Evolutionary conservation across 2,888 invertebrate species (phyloP), one percentile per base, ranked within the genome.

Genomic region (Bellardia bayeri): DNA sequence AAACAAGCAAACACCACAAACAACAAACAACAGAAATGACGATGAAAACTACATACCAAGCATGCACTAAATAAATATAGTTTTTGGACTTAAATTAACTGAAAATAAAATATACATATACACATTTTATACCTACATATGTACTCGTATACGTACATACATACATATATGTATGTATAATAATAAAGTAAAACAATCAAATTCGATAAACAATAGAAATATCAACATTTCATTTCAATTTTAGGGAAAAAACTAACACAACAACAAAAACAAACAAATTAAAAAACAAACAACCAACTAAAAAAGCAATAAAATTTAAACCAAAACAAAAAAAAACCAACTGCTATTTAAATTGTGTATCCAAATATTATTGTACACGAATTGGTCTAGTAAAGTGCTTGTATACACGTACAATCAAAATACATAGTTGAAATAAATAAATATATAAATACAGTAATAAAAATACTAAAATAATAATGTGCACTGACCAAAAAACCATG

Each of bases 31-130:
- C 2, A 4, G 11, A 56, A 76, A 68, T 45, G 51, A 64, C 40
- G 37, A 37, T 37, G 40, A 42, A 37, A 64, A 16, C 14, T 4
- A 14, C 40, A 76, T 37, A 33, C 64, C 64, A 72, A 56, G 66
- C 51, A 49, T 86, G 82, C 82, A 74, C 72, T 78, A 78, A 85
- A 86, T 86, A 78, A 86, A 86, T 82, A 75, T 11, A 49, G 58
- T 33, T 66, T 63, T 82, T 49, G 37, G 66, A 74, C 64, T 75
- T 58, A 86, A 86, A 82, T 86, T 82, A 82, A 74, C 81, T 71
- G 37, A 78, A 58, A 69, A 78, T 56, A 78, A 42, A 45, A 11
- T 6, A 68, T 5, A 68, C 2, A n/a, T 11, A 23, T 14, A n/a
- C 14, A 23, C 33, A 61, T 16, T 23, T 4, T 23, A 56, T 14